Evolutionary conservation across 2,113 vertebrate species (phyloP).

Genomic region (Python bivittatus): DNA sequence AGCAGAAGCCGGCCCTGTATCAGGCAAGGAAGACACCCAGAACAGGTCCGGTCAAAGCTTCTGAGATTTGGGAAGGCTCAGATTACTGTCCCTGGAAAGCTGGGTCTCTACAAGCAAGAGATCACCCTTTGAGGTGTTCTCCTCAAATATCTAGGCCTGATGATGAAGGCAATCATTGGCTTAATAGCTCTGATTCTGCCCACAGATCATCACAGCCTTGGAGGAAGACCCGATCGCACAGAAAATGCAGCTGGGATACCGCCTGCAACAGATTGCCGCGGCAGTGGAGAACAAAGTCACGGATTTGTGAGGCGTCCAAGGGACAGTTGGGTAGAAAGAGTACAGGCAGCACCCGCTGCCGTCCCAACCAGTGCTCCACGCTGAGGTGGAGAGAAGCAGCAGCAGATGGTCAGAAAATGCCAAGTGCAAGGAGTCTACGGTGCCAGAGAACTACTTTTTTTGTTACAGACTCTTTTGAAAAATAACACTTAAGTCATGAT

Average conservation of each 20-base stretch:
- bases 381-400: constrained; percentile 27
- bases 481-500: constrained; percentile 8
- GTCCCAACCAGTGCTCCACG: constrained; percentile 45
- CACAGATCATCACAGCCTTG: constrained; percentile 94
- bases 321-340: not conserved
- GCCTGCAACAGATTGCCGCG: constrained; percentile 95
- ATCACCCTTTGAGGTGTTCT: not conserved
- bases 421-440: constrained; percentile 58
- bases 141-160: not conserved
- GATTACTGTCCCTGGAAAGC: too few species aligned
- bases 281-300: constrained; percentile 99
- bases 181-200: constrained; percentile 42
- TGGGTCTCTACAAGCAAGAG: not conserved
- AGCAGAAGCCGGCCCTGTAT: not conserved
- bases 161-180: not conserved
- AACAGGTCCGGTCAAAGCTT: not conserved
- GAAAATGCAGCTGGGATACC: constrained; percentile 98
- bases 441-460: constrained; percentile 61
- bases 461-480: constrained; percentile 38
- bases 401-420: constrained; percentile 55
- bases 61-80: too few species aligned
- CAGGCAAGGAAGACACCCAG: not conserved
- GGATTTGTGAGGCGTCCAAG: constrained; percentile 82
- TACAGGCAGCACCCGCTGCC: constrained; percentile 38
- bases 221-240: constrained; percentile 92